Evolutionary conservation across 2,888 invertebrate genomes (phyloP).

Genomic region (Melanophora roralis): DNA sequence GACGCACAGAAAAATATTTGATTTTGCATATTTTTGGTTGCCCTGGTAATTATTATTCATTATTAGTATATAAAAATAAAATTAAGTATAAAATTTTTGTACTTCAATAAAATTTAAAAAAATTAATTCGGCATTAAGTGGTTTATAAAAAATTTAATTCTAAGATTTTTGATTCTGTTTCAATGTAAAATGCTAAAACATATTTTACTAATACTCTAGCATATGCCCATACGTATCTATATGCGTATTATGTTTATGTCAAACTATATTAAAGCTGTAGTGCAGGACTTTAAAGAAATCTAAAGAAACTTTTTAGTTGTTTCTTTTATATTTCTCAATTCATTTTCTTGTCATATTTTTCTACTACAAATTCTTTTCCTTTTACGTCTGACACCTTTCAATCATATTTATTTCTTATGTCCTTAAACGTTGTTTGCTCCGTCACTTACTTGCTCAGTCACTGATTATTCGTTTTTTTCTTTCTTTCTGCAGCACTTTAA

Average conservation of each 20-base stretch:
- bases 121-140: no score
- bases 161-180: no score
- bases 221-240: neutral
- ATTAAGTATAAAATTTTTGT: no score
- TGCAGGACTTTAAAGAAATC: slow-evolving; percentile 7
- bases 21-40: no score
- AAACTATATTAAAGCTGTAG: slow-evolving; percentile 4
- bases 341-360: neutral
- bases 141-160: no score
- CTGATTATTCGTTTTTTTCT: no score
- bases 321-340: neutral
- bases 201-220: neutral
- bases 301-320: slow-evolving; percentile 5
- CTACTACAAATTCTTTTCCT: slow-evolving; percentile 50
- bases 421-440: slow-evolving; percentile 51
- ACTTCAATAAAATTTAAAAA: no score
- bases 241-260: neutral
- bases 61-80: no score
- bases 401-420: slow-evolving; percentile 66
- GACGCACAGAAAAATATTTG: no score
- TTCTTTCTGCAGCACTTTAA: slow-evolving; percentile 5
- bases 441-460: slow-evolving; percentile 15
- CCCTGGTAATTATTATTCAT: no score
- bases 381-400: slow-evolving; percentile 71
- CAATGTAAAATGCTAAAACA: neutral